Percentiles rank a stretch among this genome's conserved stretches.
Evolutionary conservation across 2,113 vertebrate genomes (phyloP).

Genomic region (Lynx canadensis): DNA sequence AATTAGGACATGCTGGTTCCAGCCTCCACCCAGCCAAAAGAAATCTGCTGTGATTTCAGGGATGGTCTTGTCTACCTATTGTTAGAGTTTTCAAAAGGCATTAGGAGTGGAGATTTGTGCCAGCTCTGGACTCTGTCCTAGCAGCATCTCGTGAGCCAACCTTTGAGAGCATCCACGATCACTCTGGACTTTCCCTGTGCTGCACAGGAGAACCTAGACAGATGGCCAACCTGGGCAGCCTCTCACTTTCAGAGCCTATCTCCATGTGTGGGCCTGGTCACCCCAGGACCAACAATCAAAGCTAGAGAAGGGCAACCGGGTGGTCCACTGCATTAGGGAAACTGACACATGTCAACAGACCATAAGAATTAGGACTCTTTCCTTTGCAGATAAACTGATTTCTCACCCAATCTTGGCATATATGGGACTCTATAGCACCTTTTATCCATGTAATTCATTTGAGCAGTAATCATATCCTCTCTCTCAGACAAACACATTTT

Average conservation of each 20-base stretch:
- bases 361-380: not conserved
- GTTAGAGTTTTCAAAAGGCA: not conserved
- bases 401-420: not conserved
- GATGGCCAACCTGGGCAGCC: conserved; percentile 39
- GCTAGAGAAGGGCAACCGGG: not conserved
- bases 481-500: conserved; percentile 46
- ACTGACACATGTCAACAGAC: not conserved
- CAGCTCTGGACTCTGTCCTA: not conserved
- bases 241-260: not conserved
- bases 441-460: not conserved
- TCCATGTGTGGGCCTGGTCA: not conserved
- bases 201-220: not conserved
- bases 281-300: conserved; percentile 9
- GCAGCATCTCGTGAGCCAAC: not conserved
- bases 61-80: not conserved
- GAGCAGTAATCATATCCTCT: not conserved
- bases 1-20: not conserved
- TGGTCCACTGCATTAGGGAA: not conserved
- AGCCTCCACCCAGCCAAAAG: not conserved
- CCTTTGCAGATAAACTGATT: conserved; percentile 17
- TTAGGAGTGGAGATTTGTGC: not conserved
- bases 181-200: not conserved
- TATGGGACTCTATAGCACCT: not conserved
- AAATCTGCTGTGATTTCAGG: not conserved
- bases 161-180: not conserved